Evolutionary conservation across 2,797 vertebrate species (phyloP), one percentile per base, ranked within the genome.

Genomic region (Muraenolepis orangiensis): DNA sequence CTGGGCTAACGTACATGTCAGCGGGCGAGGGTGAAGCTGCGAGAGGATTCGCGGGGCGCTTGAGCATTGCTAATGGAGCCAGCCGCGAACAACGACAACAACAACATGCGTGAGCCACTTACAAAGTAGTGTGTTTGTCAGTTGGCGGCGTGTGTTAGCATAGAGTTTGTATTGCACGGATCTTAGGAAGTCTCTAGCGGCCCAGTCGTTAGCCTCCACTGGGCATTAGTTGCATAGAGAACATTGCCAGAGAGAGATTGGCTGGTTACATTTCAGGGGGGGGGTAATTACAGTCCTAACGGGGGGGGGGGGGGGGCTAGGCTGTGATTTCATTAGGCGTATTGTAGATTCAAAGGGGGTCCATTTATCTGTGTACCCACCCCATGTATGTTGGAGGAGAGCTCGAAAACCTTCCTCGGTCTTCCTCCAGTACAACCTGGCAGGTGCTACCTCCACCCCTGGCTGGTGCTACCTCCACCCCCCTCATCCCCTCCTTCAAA

Each of bases 21-120:
- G 46, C 75, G 74, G 74, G n/a, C 80, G 75, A 70, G 64, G n/a
- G n/a, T n/a, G n/a, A n/a, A n/a, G n/a, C 74, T 66, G 66, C 38
- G 28, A 73, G 69, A 40, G 51, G 51, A 61, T 80, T 73, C 78
- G 74, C 7, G 51, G n/a, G n/a, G 51, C 51, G n/a, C 26, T 61
- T 61, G 10, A 3, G 7, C 51, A 11, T 11, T 26, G 51, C n/a
- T 61, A 11, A 26, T 61, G 8, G 36, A 38, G 36, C 36, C 36
- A 38, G 36, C 36, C 36, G 8, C 36, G 12, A 34, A n/a, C n/a
- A n/a, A n/a, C n/a, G n/a, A n/a, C n/a, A n/a, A n/a, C n/a, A 38
- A 38, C 11, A 10, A 10, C 36, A 38, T 12, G 36, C 36, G 8
- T 38, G 12, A 38, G 36, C 36, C 36, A 38, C 36, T 38, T 38